Conservation (phyloP, 2,797 vertebrate genomes). For the Amblyraja radiata region DNA sequence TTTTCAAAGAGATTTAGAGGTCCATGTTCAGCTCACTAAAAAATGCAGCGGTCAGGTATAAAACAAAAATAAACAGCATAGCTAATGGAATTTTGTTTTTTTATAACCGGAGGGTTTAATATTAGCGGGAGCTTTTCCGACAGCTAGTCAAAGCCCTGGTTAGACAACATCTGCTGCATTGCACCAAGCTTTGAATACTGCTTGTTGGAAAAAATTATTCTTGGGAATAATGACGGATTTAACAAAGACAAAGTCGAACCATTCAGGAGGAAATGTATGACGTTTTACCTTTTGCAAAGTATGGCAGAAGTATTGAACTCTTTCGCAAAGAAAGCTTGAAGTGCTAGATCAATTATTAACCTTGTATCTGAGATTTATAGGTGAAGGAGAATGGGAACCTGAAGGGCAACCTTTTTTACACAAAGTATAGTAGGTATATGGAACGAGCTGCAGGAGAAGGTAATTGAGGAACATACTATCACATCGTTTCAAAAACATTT, state of each 20-base stretch:
- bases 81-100: neutral
- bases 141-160: neutral
- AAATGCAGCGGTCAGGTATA: neutral
- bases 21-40: neutral
- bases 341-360: neutral
- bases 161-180: neutral
- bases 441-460: too few relatives aligned
- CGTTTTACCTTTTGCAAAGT: neutral
- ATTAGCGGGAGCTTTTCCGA: neutral
- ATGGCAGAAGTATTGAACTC: neutral
- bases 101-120: neutral
- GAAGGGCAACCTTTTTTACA: too few relatives aligned
- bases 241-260: neutral
- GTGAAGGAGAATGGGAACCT: too few relatives aligned
- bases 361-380: neutral
- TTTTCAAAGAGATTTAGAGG: neutral
- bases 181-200: neutral
- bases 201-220: neutral
- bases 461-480: too few relatives aligned
- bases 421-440: too few relatives aligned
- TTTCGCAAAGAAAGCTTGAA: neutral
- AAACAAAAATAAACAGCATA: neutral
- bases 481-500: too few relatives aligned
- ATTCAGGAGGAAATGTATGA: neutral
- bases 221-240: neutral